Evolutionary conservation across 2,888 invertebrate genomes (phyloP).

Genomic region (Apamea epomidion): DNA sequence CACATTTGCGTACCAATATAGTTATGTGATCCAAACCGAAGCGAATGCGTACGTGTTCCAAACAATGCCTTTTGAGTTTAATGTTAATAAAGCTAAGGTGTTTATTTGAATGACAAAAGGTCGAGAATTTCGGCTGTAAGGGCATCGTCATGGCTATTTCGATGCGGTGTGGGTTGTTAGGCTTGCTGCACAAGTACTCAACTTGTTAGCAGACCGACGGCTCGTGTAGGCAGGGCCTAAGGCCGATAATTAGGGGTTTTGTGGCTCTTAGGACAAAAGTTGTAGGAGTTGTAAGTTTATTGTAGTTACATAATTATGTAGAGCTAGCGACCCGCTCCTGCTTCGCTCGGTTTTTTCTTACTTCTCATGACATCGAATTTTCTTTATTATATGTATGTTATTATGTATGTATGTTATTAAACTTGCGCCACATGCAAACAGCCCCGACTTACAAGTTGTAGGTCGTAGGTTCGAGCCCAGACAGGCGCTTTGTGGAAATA

Average conservation of each 20-base stretch:
- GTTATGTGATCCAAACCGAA: conserved; percentile 22
- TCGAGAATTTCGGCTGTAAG: conserved; percentile 38
- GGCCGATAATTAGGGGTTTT: conserved; percentile 31
- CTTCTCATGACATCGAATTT: no score
- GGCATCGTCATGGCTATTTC: conserved; percentile 41
- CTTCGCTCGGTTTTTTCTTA: no score
- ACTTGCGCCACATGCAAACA: no score
- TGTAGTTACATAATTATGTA: neutral
- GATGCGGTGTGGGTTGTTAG: conserved; percentile 36
- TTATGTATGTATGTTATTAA: no score
- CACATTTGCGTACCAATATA: conserved; percentile 39
- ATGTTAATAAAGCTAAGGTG: conserved; percentile 39
- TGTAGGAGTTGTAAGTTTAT: conserved; percentile 38
- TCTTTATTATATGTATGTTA: no score
- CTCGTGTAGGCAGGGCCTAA: conserved; percentile 30
- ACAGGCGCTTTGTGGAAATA: neutral
- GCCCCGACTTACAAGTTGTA: neutral
- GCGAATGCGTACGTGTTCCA: conserved; percentile 52
- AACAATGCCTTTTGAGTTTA: conserved; percentile 42
- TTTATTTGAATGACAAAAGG: conserved; percentile 52
- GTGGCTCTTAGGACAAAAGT: neutral
- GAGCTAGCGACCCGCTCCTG: neutral
- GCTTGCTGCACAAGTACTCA: conserved; percentile 31
- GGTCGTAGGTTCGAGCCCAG: neutral
- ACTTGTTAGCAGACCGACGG: conserved; percentile 12